Evolutionary conservation across 1,140 invertebrate species (phyloP).

Genomic region (Gyrodactylus bullatarudis): DNA sequence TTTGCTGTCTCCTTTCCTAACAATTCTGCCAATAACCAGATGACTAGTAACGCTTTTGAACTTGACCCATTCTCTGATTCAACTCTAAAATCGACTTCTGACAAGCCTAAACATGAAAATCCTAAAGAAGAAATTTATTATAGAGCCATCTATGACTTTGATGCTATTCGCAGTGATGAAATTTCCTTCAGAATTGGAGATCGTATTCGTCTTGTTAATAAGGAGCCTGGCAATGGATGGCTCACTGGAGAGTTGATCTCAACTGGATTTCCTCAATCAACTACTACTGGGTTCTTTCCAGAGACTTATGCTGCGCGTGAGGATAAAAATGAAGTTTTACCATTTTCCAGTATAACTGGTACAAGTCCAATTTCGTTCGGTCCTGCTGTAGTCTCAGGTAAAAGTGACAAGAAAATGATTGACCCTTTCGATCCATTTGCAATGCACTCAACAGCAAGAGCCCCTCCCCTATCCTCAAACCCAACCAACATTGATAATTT

Average conservation of each 20-base stretch:
- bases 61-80: background rate
- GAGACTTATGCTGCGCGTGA: background rate
- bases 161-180: background rate
- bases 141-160: conserved; percentile 1
- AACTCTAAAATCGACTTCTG: background rate
- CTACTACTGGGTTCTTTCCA: background rate
- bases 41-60: background rate
- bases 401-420: background rate
- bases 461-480: no score
- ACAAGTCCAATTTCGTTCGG: no score
- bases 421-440: background rate
- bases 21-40: background rate
- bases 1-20: background rate
- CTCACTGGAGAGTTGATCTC: background rate
- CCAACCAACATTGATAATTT: background rate
- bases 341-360: no score
- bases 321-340: no score
- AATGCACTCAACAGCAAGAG: no score
- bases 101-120: no score
- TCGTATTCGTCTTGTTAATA: background rate
- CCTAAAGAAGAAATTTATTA: background rate
- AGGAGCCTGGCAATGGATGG: background rate
- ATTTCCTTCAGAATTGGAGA: conserved; percentile 4
- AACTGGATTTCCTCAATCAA: background rate
- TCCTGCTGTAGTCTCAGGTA: background rate